Base-by-base conservation (phyloP, 2,888 invertebrate genomes). In the Cyrtodaria siliqua region DNA sequence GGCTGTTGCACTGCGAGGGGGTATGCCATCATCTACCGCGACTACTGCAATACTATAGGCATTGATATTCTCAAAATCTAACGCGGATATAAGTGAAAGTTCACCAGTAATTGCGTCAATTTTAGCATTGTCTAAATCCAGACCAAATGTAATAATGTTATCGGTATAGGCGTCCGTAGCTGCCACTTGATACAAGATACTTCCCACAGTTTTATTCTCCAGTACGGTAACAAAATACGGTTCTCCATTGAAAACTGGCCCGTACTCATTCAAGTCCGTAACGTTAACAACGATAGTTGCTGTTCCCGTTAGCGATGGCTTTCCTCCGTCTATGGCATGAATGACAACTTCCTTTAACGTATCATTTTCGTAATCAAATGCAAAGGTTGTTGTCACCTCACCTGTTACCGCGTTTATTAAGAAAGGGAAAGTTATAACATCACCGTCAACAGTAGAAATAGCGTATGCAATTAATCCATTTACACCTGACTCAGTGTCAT, bases 271-370 rank as follows among this genome's bases (percentile, higher is more conserved):
- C 16, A 69, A 44, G 27, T 89, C 89, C 14, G 69, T 77, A 6
- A 91, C 81, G 6, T 67, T 76, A 14, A 90, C 73, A 40, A 83
- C 83, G 14, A 87, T 79, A 0, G 86, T 97, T 70, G 97, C 95
- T 2, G 98, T 97, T 80, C 97, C 97, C 33, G 97, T 97, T 49
- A 98, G 94, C 66, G 96, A 95, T 8, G 97, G 97, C 80, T 95
- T 67, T 2, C 89, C 78, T n/a, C 59, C 61, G 47, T 78, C 78
- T 55, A 73, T 73, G 40, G 64, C 78, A 62, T 63, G 61, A 4
- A 78, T 52, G 38, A 78, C 66, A 29, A 80, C 67, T 20, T 63
- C 57, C 23, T 64, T 62, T 3, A 53, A 27, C 29, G 72, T 69
- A 24, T 68, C 70, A 29, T 44, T 57, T 67, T 82, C 82, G 38